A percentile compares a stretch with the other conserved stretches of the same genome.
Conservation (phyloP, 2,888 invertebrate species). For the Clivina fossor region DNA sequence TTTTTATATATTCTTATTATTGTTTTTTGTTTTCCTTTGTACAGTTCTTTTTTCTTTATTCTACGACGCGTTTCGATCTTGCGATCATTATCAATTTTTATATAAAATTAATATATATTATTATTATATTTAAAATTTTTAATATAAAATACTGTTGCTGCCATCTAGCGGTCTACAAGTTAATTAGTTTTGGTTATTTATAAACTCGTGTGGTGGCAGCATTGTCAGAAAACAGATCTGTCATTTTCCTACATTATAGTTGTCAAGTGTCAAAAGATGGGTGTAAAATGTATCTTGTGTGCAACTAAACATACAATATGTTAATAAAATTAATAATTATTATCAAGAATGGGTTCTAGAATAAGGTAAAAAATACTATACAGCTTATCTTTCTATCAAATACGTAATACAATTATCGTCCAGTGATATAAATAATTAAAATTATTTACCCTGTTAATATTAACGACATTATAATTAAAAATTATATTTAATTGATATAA, state of each 20-base stretch:
- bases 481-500: neutral
- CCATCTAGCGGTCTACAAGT: too few species aligned
- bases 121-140: neutral
- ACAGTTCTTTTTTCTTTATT: too few species aligned
- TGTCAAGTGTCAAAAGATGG: slow-evolving; percentile 33
- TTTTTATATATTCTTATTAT: too few species aligned
- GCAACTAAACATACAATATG: slow-evolving; percentile 30
- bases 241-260: slow-evolving; percentile 20
- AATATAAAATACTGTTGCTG: neutral
- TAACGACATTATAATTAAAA: neutral
- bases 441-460: neutral
- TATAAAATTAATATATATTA: too few species aligned
- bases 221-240: slow-evolving; percentile 21
- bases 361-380: slow-evolving; percentile 50
- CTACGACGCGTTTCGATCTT: too few species aligned
- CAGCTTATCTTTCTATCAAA: slow-evolving; percentile 15
- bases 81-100: too few species aligned
- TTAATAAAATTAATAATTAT: slow-evolving; percentile 35
- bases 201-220: too few species aligned
- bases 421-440: slow-evolving; percentile 9
- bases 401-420: slow-evolving; percentile 1
- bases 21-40: too few species aligned
- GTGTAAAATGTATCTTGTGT: slow-evolving; percentile 32
- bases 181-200: too few species aligned
- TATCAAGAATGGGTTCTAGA: slow-evolving; percentile 55